Evolutionary conservation across 2,888 invertebrate species (phyloP).

Genomic region (Drosophila emarginata): DNA sequence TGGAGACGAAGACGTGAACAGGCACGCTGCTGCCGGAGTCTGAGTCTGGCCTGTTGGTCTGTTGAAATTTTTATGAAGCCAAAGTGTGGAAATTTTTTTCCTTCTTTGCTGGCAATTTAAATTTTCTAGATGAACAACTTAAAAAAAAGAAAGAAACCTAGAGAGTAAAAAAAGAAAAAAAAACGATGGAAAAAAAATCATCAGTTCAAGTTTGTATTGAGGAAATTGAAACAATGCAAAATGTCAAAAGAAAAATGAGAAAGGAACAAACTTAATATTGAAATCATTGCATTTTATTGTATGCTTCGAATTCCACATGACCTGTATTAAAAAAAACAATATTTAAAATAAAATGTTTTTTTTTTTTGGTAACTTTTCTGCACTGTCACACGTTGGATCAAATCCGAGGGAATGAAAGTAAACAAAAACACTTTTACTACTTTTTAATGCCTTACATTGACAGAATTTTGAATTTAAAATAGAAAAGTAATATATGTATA

Average conservation of each 20-base stretch:
- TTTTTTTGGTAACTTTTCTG: no score
- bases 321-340: background rate
- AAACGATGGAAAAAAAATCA: background rate
- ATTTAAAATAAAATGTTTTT: no score
- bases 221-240: conserved; percentile 5
- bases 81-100: conserved; percentile 27
- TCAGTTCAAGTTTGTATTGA: conserved; percentile 1
- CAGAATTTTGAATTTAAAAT: no score
- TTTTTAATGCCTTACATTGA: no score
- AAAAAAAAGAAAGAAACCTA: background rate
- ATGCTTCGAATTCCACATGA: background rate
- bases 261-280: background rate
- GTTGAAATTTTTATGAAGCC: conserved; percentile 67
- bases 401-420: no score
- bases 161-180: background rate
- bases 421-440: no score
- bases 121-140: conserved; percentile 40
- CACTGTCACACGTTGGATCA: no score
- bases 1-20: conserved; percentile 9
- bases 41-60: conserved; percentile 40
- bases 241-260: conserved; percentile 1
- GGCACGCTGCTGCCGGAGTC: conserved; percentile 6
- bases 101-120: conserved; percentile 32
- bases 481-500: no score
- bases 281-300: background rate